Percentiles rank a stretch among this genome's conserved stretches.
phyloP scores from a whole-genome alignment of 2,888 invertebrate species.

The Zeuzera pyrina region DNA sequence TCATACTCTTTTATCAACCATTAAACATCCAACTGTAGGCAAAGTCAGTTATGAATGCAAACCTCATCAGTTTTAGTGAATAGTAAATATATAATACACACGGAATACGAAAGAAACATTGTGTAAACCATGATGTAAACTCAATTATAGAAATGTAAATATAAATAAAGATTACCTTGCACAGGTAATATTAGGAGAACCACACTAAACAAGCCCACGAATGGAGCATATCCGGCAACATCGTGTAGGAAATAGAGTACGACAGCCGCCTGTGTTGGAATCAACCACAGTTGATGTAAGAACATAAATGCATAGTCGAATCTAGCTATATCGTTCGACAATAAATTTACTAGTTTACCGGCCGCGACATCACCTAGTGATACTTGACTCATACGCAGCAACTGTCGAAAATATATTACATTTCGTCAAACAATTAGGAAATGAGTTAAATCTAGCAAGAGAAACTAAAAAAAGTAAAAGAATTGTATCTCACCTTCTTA shows the following conservation, averaged over 20 bases:
- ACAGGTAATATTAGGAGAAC: constrained; percentile 72
- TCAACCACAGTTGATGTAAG: constrained; percentile 85
- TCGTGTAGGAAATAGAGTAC: constrained; percentile 49
- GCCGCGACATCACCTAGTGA: constrained; percentile 78
- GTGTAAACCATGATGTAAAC: too few species aligned
- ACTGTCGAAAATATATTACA: constrained; percentile 47
- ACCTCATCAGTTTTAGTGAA: too few species aligned
- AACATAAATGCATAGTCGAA: constrained; percentile 82
- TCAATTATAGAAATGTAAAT: too few species aligned
- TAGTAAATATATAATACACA: too few species aligned
- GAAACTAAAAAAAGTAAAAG: neutral
- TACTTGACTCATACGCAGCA: constrained; percentile 80
- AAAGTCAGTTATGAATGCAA: too few species aligned
- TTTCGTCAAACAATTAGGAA: neutral
- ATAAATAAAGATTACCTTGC: constrained; percentile 36
- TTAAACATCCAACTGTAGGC: too few species aligned
- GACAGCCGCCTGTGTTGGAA: constrained; percentile 79
- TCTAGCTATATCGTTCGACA: constrained; percentile 87
- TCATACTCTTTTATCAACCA: too few species aligned
- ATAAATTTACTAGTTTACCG: constrained; percentile 85
- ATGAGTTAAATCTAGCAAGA: neutral
- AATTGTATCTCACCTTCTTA: constrained; percentile 75
- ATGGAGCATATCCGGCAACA: constrained; percentile 48
- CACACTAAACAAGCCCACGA: constrained; percentile 56
- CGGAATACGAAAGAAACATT: too few species aligned